Base-by-base conservation (phyloP, 2,888 invertebrate species). In the Himalopsyche anomala region DNA sequence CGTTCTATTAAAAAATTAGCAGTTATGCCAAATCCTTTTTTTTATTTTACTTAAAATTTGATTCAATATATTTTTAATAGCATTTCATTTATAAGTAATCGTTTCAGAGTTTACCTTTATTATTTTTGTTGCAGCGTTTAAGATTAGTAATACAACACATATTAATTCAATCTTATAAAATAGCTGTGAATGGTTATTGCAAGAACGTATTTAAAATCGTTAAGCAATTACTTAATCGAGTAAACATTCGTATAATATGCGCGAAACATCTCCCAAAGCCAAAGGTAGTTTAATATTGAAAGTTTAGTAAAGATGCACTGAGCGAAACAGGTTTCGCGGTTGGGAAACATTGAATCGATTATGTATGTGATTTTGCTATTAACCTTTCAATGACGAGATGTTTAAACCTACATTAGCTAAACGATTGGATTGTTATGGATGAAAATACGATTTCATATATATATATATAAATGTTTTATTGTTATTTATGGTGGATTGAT, bases 241-340 rank as follows among this genome's bases (percentile, higher is more conserved):
- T 12, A 19, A 62, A 19, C 62, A 62, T 62, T 62, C 62, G 62
- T 9, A 62, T 11, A 19, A 62, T 62, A 19, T 62, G 62, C 62
- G 19, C 62, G 62, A 62, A 62, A 62, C 19, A 19, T 62, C 62
- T 62, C 62, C 62, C 19, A 62, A 62, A 62, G 62, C 62, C 28
- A 28, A 62, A 62, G 62, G 62, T 28, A 62, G 62, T 62, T 4
- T 2, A 28, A 28, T 19, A 19, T 62, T 19, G 62, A 62, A 62
- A 62, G 62, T 62, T 62, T 62, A n/a, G 19, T 62, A 62, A 62
- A 62, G 62, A 62, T 62, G 62, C 62, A 62, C 5, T 19, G 62
- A 62, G 62, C 19, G 3, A 62, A 62, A 62, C 62, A 19, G 62
- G 62, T 62, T 62, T 62, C 8, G 6, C 19, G 8, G 62, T 62